phyloP scores from a whole-genome alignment of 2,113 vertebrate species.

The Psettodes erumei region DNA sequence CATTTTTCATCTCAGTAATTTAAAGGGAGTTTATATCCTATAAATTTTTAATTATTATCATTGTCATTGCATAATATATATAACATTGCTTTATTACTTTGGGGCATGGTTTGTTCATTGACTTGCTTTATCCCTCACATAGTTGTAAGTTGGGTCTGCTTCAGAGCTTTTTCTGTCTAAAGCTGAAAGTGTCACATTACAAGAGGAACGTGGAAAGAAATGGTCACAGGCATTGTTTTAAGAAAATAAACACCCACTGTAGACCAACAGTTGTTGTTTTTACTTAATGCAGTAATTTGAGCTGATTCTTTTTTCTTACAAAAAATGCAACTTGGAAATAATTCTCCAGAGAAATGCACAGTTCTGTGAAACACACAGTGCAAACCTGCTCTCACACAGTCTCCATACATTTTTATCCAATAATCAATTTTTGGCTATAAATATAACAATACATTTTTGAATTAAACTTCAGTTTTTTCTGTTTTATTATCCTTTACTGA shows the following conservation, averaged over 20 bases:
- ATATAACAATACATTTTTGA: no score
- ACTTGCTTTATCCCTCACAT: neutral
- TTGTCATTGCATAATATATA: neutral
- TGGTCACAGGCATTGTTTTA: constrained; percentile 12
- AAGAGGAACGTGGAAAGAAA: constrained; percentile 17
- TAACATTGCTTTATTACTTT: neutral
- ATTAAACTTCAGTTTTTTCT: no score
- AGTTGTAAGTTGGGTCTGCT: neutral
- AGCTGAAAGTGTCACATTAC: neutral
- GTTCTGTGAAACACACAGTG: no score
- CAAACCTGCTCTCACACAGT: no score
- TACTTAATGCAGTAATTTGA: neutral
- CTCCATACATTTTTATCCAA: no score
- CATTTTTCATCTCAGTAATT: neutral
- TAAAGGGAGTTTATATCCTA: neutral
- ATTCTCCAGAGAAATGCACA: no score
- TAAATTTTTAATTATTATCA: neutral
- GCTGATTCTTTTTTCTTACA: no score
- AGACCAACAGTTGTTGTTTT: constrained; percentile 22
- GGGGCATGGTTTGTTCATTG: neutral
- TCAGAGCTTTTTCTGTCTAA: constrained; percentile 13
- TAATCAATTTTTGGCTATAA: no score
- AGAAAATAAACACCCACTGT: constrained; percentile 47
- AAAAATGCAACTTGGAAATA: no score
- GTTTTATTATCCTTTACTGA: no score